Base-by-base conservation (phyloP, 2,888 invertebrate genomes). In the Achlya flavicornis region DNA sequence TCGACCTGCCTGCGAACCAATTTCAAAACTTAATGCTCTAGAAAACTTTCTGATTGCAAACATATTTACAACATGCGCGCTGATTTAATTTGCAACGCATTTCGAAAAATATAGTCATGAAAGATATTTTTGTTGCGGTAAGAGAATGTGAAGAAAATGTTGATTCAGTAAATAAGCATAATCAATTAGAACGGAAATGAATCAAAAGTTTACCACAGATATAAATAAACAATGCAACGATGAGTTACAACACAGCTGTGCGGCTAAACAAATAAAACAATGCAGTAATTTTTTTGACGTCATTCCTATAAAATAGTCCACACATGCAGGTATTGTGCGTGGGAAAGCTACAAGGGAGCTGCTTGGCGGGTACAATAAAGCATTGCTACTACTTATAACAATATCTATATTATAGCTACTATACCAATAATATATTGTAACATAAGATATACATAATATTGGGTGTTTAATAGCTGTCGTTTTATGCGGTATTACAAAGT, bases 311-410 rank as follows among this genome's bases (percentile, higher is more conserved):
- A 80, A 80, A 83, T 81, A 82, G 79, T 81, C 72, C 77, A 84
- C 85, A 85, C 74, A 82, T 86, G 87, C 81, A 85, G 85, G 85
- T 85, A 83, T 77, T 78, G 77, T 73, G 76, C 85, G 85, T 87
- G 87, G 84, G 86, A 85, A 86, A 73, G 65, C 69, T 66, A 74
- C 69, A 63, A 77, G 67, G 66, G 74, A 73, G 75, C 69, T 69
- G 65, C 63, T 64, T 67, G 66, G 66, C 62, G 65, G 66, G 65
- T 63, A 66, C 59, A 59, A 35, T 70, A 62, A 65, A 63, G 64
- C 62, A 62, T 60, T 66, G 48, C 26, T 12, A 63, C 67, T 67
- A n/a, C n/a, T n/a, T n/a, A 26, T 26, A 26, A 26, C 26, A 26
- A 26, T 26, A 26, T 26, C 26, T 26, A 26, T 26, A 26, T 26